These are phyloP conservation scores for Athetis lepigone DNA, from an alignment of 2,888 invertebrate species.

Conservation along the genomic window DNA sequence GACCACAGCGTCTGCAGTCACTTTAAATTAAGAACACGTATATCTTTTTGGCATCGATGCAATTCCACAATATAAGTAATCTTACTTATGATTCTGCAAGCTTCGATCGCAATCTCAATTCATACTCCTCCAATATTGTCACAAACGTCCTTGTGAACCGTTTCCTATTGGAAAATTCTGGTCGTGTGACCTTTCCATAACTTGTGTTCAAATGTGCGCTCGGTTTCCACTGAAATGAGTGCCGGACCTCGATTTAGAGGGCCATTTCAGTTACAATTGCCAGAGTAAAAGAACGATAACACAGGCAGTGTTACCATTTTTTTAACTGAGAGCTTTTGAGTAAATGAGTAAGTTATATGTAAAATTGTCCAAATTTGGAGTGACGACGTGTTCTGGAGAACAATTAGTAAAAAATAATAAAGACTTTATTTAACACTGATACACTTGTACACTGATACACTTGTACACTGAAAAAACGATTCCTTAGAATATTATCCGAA, in stretches of 20 bases:
- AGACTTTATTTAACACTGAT: not conserved
- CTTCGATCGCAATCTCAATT: conserved; percentile 34
- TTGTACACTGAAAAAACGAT: not conserved
- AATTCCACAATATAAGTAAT: conserved; percentile 32
- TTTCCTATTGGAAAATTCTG: conserved; percentile 44
- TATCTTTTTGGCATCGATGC: conserved; percentile 39
- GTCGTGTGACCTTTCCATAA: conserved; percentile 45
- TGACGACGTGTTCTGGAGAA: conserved; percentile 4
- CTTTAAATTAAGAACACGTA: conserved; percentile 47
- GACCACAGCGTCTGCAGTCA: conserved; percentile 4
- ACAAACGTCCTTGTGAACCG: conserved; percentile 40
- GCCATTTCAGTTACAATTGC: conserved; percentile 15
- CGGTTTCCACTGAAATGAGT: conserved; percentile 39
- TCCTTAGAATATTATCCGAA: not conserved
- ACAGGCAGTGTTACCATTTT: too few relatives aligned
- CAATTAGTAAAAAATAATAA: conserved; percentile 30
- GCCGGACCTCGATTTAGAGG: conserved; percentile 16
- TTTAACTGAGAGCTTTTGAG: not conserved
- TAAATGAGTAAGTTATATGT: conserved; percentile 16
- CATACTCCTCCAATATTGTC: conserved; percentile 39
- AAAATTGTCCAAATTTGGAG: conserved; percentile 20
- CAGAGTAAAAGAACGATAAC: conserved; percentile 5
- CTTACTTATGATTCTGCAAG: conserved; percentile 29
- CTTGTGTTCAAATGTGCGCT: conserved; percentile 50
- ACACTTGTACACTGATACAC: too few relatives aligned